Evolutionary conservation across 35 echinoderm and acorn worm genomes (phyloP), one percentile per base, ranked within the genome.

Genomic region (Anneissia japonica): DNA sequence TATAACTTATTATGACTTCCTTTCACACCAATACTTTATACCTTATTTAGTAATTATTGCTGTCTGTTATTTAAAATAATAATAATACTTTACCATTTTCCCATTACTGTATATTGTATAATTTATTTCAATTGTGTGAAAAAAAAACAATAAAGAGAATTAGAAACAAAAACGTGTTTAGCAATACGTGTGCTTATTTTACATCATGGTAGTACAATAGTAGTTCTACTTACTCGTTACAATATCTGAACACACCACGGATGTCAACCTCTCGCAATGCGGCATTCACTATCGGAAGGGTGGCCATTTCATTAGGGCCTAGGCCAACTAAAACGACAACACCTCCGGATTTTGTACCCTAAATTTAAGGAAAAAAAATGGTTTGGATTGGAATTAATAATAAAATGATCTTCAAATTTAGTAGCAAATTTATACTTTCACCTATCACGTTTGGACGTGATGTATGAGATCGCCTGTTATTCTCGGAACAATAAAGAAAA

Each of bases 331-430:
- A 82, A 26, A 89, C 83, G 17, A 96, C 32, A 1, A 87, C 84
- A 26, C 93, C 93, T 34, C 93, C 93, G 35, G 93, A 86, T 76
- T 90, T 96, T 16, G 93, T 96, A 31, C 74, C 81, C 93, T 96
- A 64, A 2, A 23, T 45, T 45, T 45, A 7, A 45, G 16, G 16
- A 16, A 64, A 64, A 64, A 23, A 19, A 64, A 12, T 23, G 51
- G 21, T 64, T n/a, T n/a, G n/a, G n/a, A 64, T 1, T 12, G 2
- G 26, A 64, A 64, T 9, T 12, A 6, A 64, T 6, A 45, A 7
- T 45, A 45, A 7, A 7, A 45, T 45, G 5, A 45, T 45, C 16
- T n/a, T n/a, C n/a, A n/a, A n/a, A n/a, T n/a, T n/a, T n/a, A n/a
- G n/a, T n/a, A n/a, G n/a, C n/a, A n/a, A n/a, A n/a, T n/a, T n/a